Evolutionary conservation across 2,113 vertebrate species (phyloP).

Genomic region (Xiphophorus hellerii): DNA sequence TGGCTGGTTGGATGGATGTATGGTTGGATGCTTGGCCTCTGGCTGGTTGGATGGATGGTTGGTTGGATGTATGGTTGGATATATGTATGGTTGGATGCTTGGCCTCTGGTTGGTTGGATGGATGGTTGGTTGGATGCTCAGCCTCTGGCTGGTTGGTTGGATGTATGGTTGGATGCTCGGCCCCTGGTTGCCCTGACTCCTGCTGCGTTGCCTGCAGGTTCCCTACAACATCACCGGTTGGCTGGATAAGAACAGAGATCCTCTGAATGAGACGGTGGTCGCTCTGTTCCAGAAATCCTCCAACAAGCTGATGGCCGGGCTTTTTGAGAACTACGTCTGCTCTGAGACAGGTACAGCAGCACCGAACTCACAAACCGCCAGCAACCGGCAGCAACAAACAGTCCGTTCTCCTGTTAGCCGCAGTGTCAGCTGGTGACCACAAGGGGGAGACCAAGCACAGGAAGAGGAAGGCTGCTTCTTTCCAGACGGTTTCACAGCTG

Average conservation of each 20-base stretch:
- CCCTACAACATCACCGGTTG: constrained; percentile 88
- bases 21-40: too few relatives aligned
- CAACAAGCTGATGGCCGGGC: constrained; percentile 86
- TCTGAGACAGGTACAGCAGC: constrained; percentile 62
- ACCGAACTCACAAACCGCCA: too few relatives aligned
- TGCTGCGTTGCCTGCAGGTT: constrained; percentile 72
- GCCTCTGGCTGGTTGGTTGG: too few relatives aligned
- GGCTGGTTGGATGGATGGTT: too few relatives aligned
- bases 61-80: too few relatives aligned
- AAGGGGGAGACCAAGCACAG: constrained; percentile 87
- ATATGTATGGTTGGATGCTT: too few relatives aligned
- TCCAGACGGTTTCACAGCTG: constrained; percentile 92
- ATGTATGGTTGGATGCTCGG: too few relatives aligned
- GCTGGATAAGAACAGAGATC: constrained; percentile 91
- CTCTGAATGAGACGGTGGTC: constrained; percentile 89
- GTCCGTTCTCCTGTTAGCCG: neutral
- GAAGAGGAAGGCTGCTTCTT: constrained; percentile 91
- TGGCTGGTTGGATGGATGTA: too few relatives aligned
- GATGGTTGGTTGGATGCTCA: too few relatives aligned
- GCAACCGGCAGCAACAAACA: too few relatives aligned
- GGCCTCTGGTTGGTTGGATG: too few relatives aligned
- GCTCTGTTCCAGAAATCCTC: constrained; percentile 86
- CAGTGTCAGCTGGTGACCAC: constrained; percentile 66
- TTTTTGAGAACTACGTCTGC: constrained; percentile 85
- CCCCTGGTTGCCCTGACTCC: neutral